These are phyloP conservation scores for Propithecus coquereli DNA, from an alignment of 2,113 vertebrate species.

Conservation along the genomic window DNA sequence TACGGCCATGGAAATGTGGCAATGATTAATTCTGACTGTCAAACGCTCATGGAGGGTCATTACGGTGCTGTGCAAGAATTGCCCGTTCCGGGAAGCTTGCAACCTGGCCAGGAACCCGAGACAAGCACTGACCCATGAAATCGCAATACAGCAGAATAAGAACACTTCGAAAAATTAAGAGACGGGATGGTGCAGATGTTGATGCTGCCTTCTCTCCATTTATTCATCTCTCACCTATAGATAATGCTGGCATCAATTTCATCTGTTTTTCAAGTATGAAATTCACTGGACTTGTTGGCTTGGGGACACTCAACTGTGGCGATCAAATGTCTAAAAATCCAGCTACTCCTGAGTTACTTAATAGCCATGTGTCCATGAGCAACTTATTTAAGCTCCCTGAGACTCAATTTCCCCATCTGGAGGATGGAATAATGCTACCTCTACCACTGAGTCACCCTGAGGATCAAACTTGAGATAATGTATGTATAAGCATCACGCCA, in stretches of 20 bases:
- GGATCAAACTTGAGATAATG: neutral
- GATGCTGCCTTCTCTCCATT: neutral
- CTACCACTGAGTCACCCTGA: neutral
- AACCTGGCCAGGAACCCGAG: neutral
- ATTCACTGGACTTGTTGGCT: neutral
- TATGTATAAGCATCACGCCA: neutral
- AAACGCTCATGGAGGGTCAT: neutral
- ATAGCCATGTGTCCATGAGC: neutral
- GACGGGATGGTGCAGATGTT: fast-evolving
- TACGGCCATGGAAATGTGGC: neutral
- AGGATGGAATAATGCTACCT: neutral
- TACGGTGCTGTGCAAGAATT: neutral
- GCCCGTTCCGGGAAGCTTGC: neutral
- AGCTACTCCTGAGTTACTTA: neutral
- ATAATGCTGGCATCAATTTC: neutral
- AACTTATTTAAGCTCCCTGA: neutral
- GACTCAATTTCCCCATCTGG: neutral
- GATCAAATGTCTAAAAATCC: neutral
- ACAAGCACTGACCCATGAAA: neutral
- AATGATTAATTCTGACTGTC: neutral
- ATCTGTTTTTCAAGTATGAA: neutral
- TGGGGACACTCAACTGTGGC: neutral
- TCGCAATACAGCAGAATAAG: neutral
- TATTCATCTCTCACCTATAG: neutral
- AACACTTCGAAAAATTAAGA: neutral